Evolutionary conservation across 2,888 invertebrate genomes (phyloP).

Genomic region (Pedicia rivosa): DNA sequence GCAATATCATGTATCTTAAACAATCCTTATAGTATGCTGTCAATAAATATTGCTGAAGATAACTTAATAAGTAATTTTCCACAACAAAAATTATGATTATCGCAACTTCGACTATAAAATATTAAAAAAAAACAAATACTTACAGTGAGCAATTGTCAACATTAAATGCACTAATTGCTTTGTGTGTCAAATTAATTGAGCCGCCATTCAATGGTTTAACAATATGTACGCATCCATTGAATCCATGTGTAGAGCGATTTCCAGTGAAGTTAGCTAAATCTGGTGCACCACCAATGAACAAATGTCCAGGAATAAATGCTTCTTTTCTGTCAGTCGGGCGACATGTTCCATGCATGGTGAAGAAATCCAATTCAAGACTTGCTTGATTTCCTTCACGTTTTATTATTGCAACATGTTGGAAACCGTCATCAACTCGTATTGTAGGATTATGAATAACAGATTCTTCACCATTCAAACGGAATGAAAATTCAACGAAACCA

Average conservation of each 20-base stretch:
- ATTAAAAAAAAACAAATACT: too few relatives aligned
- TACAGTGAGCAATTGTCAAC: slow-evolving; percentile 69
- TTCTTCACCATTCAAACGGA: slow-evolving; percentile 71
- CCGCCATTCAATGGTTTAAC: slow-evolving; percentile 57
- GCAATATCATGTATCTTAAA: too few relatives aligned
- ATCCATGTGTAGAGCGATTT: slow-evolving; percentile 49
- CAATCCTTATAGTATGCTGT: too few relatives aligned
- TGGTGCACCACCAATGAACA: slow-evolving; percentile 60
- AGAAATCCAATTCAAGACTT: slow-evolving; percentile 55
- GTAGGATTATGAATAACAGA: slow-evolving; percentile 47
- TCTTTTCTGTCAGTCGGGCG: slow-evolving; percentile 51
- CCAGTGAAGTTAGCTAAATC: slow-evolving; percentile 50
- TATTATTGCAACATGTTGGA: slow-evolving; percentile 58
- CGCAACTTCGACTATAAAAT: too few relatives aligned
- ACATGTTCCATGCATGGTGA: slow-evolving; percentile 40
- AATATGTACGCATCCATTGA: slow-evolving; percentile 72
- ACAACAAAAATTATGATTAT: too few relatives aligned
- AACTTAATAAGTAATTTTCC: too few relatives aligned
- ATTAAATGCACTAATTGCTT: slow-evolving; percentile 62
- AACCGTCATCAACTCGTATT: slow-evolving; percentile 60
- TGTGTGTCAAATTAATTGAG: slow-evolving; percentile 51
- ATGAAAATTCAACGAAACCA: slow-evolving; percentile 64
- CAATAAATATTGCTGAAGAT: too few relatives aligned
- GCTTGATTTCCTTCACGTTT: slow-evolving; percentile 45
- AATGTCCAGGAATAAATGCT: slow-evolving; percentile 27